Base-by-base conservation (phyloP, 2,888 invertebrate genomes). In the Drosophila prostipennis region DNA sequence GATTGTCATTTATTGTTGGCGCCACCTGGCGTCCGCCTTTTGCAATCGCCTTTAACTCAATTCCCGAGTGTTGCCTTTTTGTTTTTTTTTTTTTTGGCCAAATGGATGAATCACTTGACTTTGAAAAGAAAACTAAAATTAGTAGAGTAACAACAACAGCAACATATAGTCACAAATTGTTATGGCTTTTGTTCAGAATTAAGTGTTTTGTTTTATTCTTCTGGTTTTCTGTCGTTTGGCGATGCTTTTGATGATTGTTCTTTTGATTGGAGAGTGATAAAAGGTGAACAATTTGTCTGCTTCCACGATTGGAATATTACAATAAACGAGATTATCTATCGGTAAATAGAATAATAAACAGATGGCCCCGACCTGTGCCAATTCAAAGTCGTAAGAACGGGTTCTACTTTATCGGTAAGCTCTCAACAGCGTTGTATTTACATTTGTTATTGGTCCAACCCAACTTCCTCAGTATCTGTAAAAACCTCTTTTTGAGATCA, bases 121-220 rank as follows among this genome's bases (percentile, higher is more conserved):
- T 84, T 84, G 83, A 87, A 70, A 87, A 72, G 77, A 78, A 59
- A 88, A 84, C 83, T 84, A 84, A 84, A 84, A 71, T 84, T 88
- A 84, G 85, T 87, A 55, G 69, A 54, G 54, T 40, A 48, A 42
- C 63, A 72, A 52, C 70, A 83, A 72, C 37, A 74, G 63, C 53
- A 72, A 76, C 69, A 49, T 74, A 72, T 36, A 40, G 61, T 71
- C 69, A 80, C 88, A 77, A 83, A 83, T 74, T 76, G 69, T 74
- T 78, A 74, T 72, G 72, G 45, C 55, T 71, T 71, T 55, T 46
- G 74, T 78, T 70, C 42, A 19, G 58, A 65, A 60, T 72, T 64
- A 74, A 68, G 14, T 56, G 57, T 32, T 32, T 64, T 64, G 36
- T 49, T 64, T 43, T 43, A 56, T 43, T 73, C 67, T 40, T 46